Base-by-base conservation (phyloP, 2,113 vertebrate genomes). In the Mormyrus lacerda region DNA sequence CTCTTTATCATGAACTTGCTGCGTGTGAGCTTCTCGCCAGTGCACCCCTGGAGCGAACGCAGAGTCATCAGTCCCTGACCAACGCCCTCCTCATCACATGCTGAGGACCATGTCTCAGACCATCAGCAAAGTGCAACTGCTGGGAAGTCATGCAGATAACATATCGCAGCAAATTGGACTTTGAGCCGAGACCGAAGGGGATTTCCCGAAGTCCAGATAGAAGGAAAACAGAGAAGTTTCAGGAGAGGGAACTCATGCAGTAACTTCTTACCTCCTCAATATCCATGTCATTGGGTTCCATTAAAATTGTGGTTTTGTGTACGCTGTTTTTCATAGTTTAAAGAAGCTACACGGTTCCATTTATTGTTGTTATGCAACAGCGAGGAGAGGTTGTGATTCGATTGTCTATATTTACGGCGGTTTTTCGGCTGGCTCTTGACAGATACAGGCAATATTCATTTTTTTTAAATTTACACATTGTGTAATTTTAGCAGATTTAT, bases 1-100 rank as follows among this genome's bases (percentile, higher is more conserved):
- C 96, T 39, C 95, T 99, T 3, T 95, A 96, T 93, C 96, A 96
- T 0, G 96, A 97, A 93, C 93, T 99, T 94, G 90, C 96, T 48
- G 95, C 96, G 89, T 98, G 97, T 83, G 96, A 98, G 83, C 95
- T 98, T 89, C 44, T 97, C 53, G 95, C 94, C 19, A 90, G 89
- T 86, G 92, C 95, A 50, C 89, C 94, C 31, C 3, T 92, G 48
- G 95, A 95, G 89, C 91, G 92, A 17, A 91, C 93, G 0, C 94
- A 93, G 55, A 94, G 95, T 55, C 93, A 93, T 35, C 94, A 92
- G 61, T 94, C 94, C 3, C 90, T 96, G 82, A 73, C 91, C 61
- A 91, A 92, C 88, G 58, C 88, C 3, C 91, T 90, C 93, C 92
- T 92, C 61, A 93, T 96, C 91, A 95, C 94, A 89, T 96, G 94